Conservation (phyloP, 1,140 invertebrate genomes). For the Pseudomyrmex flavicornis region DNA sequence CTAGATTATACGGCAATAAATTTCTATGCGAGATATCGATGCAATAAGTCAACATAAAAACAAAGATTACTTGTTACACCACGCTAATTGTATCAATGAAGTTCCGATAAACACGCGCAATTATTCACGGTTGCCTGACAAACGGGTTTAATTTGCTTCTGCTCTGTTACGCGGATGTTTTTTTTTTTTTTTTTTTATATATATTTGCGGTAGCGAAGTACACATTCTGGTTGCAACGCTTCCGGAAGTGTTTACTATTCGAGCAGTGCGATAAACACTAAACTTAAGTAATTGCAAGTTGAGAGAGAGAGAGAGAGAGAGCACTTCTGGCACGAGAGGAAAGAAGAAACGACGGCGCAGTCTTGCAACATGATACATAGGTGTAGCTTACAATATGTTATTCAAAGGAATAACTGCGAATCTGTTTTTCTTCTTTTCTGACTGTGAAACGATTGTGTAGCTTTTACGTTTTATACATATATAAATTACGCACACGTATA, state of each 20-base stretch:
- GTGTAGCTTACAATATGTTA: background rate
- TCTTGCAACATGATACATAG: slow-evolving; percentile 11
- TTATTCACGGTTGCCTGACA: too few relatives aligned
- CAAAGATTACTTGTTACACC: too few relatives aligned
- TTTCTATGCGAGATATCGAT: too few relatives aligned
- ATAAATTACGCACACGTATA: too few relatives aligned
- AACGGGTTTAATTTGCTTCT: too few relatives aligned
- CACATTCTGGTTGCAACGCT: slow-evolving; percentile 10
- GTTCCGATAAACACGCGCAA: too few relatives aligned
- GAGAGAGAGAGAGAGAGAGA: slow-evolving; percentile 6
- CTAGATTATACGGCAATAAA: too few relatives aligned
- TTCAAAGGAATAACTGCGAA: background rate
- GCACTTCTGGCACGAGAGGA: background rate
- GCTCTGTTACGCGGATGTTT: too few relatives aligned
- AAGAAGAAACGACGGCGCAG: background rate
- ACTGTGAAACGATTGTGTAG: too few relatives aligned
- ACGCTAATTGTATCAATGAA: too few relatives aligned
- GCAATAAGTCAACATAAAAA: too few relatives aligned
- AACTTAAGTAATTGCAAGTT: slow-evolving; percentile 37
- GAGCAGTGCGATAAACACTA: slow-evolving; percentile 36
- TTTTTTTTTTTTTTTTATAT: background rate
- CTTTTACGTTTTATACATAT: too few relatives aligned
- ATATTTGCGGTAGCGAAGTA: background rate
- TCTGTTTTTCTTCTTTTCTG: background rate
- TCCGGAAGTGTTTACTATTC: slow-evolving; percentile 57